Base-by-base conservation (phyloP, 2,113 vertebrate species). In the Heliornis fulica region DNA sequence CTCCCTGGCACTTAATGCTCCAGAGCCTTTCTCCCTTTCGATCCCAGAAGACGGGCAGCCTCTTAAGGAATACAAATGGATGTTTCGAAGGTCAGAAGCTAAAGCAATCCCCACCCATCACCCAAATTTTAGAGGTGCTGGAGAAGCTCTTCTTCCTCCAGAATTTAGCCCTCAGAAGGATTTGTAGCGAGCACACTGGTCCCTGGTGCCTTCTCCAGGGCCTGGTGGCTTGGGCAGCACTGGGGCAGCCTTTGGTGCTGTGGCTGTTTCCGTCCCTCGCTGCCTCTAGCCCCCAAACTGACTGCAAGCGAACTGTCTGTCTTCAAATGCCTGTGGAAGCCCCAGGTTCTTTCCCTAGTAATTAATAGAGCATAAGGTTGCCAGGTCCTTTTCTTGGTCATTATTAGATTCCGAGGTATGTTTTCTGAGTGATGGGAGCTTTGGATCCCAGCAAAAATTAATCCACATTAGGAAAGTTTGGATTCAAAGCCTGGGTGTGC, bases 221-320 rank as follows among this genome's bases (percentile, higher is more conserved):
- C 72, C 32, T 31, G 65, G 22, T 41, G 54, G 21, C 31, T 72
- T 22, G 50, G 57, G 53, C 70, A 83, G 56, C 6, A 40, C 8
- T 5, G 2, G 36, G 40, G 23, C 31, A 79, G 32, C 12, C 43
- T 68, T 51, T 32, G 32, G 38, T 50, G 36, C 25, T 46, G 45
- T 48, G 22, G 22, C 43, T 74, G 22, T 15, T 83, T 45, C 36
- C 46, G 16, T 23, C 40, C 23, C 51, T 50, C 2, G 0, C 23
- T 69, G 23, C 4, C 18, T 13, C 16, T 11, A 23, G 22, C 9
- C 10, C 50, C 19, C 16, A 29, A 5, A 26, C 12, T 0, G 1
- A 28, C 22, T 15, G 13, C 10, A 9, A 5, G 31, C 0, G 7
- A 69, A 8, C n/a, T 70, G 21, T 10, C 43, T 61, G 34, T 38